Evolutionary conservation across 2,888 invertebrate genomes (phyloP).

Genomic region (Tachina grossa): DNA sequence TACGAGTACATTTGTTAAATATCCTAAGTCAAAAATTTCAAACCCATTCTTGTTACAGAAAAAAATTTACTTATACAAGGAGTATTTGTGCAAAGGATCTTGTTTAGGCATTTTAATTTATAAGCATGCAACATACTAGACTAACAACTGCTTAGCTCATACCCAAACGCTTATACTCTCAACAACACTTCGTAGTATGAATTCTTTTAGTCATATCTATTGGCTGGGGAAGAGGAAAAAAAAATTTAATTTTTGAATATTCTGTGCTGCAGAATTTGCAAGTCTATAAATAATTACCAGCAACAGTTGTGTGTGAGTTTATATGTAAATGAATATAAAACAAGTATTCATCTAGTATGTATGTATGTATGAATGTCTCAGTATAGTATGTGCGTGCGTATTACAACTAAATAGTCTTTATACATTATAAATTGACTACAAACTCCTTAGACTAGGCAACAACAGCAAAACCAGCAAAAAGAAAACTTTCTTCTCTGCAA

Average conservation of each 20-base stretch:
- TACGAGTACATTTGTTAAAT: neutral
- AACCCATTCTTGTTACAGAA: neutral
- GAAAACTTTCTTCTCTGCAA: constrained; percentile 44
- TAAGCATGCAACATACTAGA: constrained; percentile 43
- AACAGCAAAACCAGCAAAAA: constrained; percentile 37
- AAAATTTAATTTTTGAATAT: constrained; percentile 41
- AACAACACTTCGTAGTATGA: constrained; percentile 2
- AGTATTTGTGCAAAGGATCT: constrained; percentile 51
- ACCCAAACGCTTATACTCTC: neutral
- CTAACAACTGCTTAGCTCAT: constrained; percentile 16
- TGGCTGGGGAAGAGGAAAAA: neutral
- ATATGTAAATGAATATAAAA: constrained; percentile 72
- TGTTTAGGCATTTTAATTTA: constrained; percentile 65
- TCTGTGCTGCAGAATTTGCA: constrained; percentile 33
- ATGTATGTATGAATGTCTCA: constrained; percentile 56
- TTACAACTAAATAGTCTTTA: constrained; percentile 52
- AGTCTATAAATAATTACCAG: constrained; percentile 75
- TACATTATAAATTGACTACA: constrained; percentile 46
- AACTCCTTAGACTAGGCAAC: constrained; percentile 41
- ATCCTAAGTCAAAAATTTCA: constrained; percentile 1
- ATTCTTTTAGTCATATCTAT: constrained; percentile 6
- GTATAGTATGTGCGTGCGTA: constrained; percentile 66
- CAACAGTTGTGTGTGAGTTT: constrained; percentile 78
- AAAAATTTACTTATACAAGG: neutral
- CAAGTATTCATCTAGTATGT: constrained; percentile 67